Evolutionary conservation across 2,888 invertebrate species (phyloP), one percentile per base, ranked within the genome.

Genomic region (Drosophila lacicola): DNA sequence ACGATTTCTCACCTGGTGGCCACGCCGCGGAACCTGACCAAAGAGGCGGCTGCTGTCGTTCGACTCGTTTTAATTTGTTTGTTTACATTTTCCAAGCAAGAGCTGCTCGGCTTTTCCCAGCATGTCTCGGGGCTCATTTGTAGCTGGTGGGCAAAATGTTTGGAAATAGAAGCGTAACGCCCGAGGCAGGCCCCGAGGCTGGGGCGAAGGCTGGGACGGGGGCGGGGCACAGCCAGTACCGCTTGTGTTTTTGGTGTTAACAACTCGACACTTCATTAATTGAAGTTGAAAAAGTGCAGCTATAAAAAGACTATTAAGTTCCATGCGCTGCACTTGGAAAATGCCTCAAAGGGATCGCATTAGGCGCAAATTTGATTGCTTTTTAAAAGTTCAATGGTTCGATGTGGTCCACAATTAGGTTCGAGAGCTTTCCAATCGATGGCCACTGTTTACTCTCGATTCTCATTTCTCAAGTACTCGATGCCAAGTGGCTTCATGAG

Each of bases 191-290:
- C 34, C n/a, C 4, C 8, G 58, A 39, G 42, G 45, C 54, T 44
- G 44, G 29, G 49, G 34, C 21, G 41, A 25, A 2, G 33, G 36
- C 13, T 21, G 54, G n/a, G 17, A 19, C 21, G 29, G 37, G 19
- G 46, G 55, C 51, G 54, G 71, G 44, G 41, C 46, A 11, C 29
- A 29, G 51, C 36, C 34, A 34, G 72, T 63, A 44, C 49, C 56
- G 78, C 63, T 75, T 71, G 78, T 74, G 74, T 70, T 81, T 82
- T 88, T 84, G 82, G 85, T 85, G 85, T 89, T 89, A 89, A 85
- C 88, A 85, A 88, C 85, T 85, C 85, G 85, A 82, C 85, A 85
- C 85, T 89, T 85, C 85, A 85, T 89, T 89, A 85, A 89, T 79
- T 85, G 89, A 73, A 88, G 84, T 83, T 88, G 82, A 83, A 83